Percentiles rank a stretch among this genome's conserved stretches.
Evolutionary conservation across 2,797 vertebrate species (phyloP).

Genomic region (Psittacula echo): DNA sequence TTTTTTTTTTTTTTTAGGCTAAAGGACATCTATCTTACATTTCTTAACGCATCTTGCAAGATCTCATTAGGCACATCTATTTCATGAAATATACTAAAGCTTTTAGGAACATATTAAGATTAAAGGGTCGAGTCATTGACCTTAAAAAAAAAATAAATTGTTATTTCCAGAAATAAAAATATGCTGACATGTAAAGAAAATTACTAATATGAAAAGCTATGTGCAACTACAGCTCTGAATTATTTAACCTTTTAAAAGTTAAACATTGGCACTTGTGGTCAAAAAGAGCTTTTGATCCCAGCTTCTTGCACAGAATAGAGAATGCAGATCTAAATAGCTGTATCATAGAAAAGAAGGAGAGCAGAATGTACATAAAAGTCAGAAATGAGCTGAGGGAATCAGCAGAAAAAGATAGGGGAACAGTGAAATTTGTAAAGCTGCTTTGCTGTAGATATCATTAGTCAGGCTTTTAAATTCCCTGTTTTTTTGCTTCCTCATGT

Average conservation of each 20-base stretch:
- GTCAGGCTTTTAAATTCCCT: not conserved
- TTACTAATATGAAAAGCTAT: not conserved
- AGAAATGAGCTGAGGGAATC: not conserved
- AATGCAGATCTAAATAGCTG: not conserved
- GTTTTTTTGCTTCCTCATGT: not conserved
- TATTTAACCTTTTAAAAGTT: not conserved
- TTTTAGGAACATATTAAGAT: not conserved
- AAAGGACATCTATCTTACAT: not conserved
- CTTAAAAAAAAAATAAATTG: not conserved
- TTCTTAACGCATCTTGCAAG: not conserved
- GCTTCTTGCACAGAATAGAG: not conserved
- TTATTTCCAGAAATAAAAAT: not conserved
- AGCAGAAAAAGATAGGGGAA: not conserved
- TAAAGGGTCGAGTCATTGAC: not conserved
- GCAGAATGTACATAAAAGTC: not conserved
- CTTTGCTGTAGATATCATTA: not conserved
- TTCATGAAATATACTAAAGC: not conserved
- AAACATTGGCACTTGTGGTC: not conserved
- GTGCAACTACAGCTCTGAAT: not conserved
- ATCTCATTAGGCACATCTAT: not conserved
- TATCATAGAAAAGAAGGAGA: not conserved
- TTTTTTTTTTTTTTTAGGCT: not conserved
- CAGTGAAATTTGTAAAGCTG: not conserved
- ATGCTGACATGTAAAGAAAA: not conserved
- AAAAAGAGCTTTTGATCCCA: conserved; percentile 3